A percentile compares a stretch with the other conserved stretches of the same genome.
These are phyloP conservation scores for Thymelicus lineola DNA, from an alignment of 2,888 invertebrate species.

Conservation along the genomic window DNA sequence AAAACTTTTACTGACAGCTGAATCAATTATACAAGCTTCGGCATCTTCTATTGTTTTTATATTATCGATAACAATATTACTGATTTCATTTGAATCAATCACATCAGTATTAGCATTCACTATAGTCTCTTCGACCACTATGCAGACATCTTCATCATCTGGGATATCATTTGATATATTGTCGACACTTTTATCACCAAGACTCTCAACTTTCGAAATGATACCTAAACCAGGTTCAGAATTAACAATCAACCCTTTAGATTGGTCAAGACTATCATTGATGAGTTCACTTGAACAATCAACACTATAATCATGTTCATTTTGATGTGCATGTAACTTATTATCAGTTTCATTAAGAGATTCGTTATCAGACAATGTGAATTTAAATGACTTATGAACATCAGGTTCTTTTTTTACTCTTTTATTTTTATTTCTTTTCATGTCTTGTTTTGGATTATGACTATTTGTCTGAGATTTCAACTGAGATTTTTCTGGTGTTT, in stretches of 20 bases:
- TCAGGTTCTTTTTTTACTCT: constrained; percentile 50
- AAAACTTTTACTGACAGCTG: constrained; percentile 7
- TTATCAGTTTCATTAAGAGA: constrained; percentile 52
- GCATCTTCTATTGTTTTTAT: constrained; percentile 18
- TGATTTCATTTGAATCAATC: not conserved
- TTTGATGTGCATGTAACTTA: constrained; percentile 49
- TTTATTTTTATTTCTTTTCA: constrained; percentile 29
- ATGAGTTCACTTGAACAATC: constrained; percentile 5
- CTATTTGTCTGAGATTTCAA: constrained; percentile 48
- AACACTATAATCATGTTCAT: constrained; percentile 61
- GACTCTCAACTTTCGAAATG: constrained; percentile 51
- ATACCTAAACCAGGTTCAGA: constrained; percentile 45
- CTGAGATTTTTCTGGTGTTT: constrained; percentile 75
- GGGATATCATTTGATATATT: constrained; percentile 33
- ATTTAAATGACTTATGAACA: constrained; percentile 53
- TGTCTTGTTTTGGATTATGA: constrained; percentile 7
- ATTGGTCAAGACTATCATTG: constrained; percentile 27
- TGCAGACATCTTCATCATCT: constrained; percentile 34
- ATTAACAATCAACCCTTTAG: constrained; percentile 41
- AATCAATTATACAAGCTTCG: constrained; percentile 5
- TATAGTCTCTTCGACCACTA: constrained; percentile 37
- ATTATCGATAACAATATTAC: constrained; percentile 5
- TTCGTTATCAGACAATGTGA: constrained; percentile 59
- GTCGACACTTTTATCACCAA: constrained; percentile 38
- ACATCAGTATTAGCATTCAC: constrained; percentile 8